Percentiles rank a stretch among this genome's conserved stretches.
Evolutionary conservation across 1,140 invertebrate species (phyloP).

Genomic region (Cotesia glomerata): DNA sequence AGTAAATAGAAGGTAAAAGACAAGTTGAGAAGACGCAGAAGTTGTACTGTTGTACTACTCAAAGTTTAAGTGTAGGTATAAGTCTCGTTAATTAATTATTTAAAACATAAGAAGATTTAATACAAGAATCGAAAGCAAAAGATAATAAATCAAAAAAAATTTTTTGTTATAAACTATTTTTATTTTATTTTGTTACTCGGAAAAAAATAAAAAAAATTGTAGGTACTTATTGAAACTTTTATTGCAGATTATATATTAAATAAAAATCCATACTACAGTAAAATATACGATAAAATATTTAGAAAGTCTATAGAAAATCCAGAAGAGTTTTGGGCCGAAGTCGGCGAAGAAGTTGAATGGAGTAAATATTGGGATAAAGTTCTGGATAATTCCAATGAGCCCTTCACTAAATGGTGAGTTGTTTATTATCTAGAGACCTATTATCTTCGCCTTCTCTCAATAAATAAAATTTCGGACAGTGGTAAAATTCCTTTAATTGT

Average conservation of each 20-base stretch:
- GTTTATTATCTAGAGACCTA: not conserved
- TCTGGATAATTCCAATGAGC: constrained; percentile 80
- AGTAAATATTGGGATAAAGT: constrained; percentile 83
- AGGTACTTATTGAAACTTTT: not conserved
- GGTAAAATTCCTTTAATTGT: no score
- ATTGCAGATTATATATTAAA: constrained; percentile 50
- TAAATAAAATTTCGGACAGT: no score
- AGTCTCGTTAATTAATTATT: no score
- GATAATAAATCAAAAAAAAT: no score
- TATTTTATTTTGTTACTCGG: not conserved
- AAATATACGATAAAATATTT: constrained; percentile 72
- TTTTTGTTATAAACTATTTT: not conserved
- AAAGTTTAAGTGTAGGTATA: no score
- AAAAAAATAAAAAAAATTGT: not conserved
- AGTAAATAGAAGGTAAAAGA: no score
- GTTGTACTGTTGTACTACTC: no score
- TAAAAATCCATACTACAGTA: constrained; percentile 47
- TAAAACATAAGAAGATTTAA: no score
- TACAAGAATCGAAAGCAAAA: no score
- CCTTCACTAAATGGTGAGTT: constrained; percentile 88
- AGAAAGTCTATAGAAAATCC: constrained; percentile 76
- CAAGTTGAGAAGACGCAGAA: no score
- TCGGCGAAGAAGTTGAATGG: constrained; percentile 79
- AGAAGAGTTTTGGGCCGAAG: constrained; percentile 86
- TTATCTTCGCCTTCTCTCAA: not conserved